Base-by-base conservation (phyloP, 1,140 invertebrate species). In the Drosophila mauritiana region DNA sequence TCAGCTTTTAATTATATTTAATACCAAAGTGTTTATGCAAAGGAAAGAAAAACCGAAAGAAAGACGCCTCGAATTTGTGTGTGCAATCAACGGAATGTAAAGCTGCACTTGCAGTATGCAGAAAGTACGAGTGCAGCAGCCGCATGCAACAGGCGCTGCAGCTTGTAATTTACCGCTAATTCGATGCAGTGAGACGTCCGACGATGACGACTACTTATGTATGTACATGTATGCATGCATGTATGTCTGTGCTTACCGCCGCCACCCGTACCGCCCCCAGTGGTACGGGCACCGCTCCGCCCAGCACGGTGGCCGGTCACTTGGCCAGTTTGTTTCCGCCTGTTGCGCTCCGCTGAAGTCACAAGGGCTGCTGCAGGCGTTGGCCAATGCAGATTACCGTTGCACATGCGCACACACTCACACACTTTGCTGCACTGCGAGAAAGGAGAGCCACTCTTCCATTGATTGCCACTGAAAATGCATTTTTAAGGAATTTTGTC, bases 111-210 rank as follows among this genome's bases (percentile, higher is more conserved):
- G 61, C 48, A 40, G 46, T 79, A 79, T 79, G 76, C 76, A 77
- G 63, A 77, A 69, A 77, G 49, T 73, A 74, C 31, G 49, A 52
- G 49, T 52, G 51, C 59, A 68, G 45, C 76, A 58, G 64, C 56
- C 55, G 57, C 55, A 68, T 68, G 64, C 31, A 31, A 13, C 15
- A 15, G 17, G 67, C 45, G 73, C 52, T 70, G 73, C 67, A 73
- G 57, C 54, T 79, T 88, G 79, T 88, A 86, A 86, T 86, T 88
- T 88, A 83, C 84, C 79, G 82, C 84, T 86, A 88, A 86, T 86
- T 86, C 81, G 79, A 83, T 72, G 83, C 80, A 70, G 58, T 65
- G 69, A 80, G 76, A 62, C 64, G 57, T 59, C 73, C 49, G 25
- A 55, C 80, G 65, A 70, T 54, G 78, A 55, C 54, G 61, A 78